Percentiles rank a stretch among this genome's conserved stretches.
Conservation (phyloP, 2,888 invertebrate species). For the Ochropacha duplaris region DNA sequence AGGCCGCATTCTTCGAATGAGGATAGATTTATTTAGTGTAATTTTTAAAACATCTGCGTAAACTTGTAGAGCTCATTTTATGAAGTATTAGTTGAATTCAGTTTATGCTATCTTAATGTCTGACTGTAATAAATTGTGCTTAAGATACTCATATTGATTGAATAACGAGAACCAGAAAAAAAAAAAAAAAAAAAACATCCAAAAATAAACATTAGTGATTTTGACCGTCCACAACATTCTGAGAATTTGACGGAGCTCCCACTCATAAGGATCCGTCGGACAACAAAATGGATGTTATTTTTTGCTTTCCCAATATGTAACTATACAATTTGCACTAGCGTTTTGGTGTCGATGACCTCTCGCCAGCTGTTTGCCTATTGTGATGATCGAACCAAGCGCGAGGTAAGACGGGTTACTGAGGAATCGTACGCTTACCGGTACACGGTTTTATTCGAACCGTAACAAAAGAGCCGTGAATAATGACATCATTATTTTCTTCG, state of each 20-base stretch:
- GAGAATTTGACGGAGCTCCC: constrained; percentile 51
- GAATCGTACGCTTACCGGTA: constrained; percentile 69
- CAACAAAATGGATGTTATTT: constrained; percentile 67
- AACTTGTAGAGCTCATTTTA: background rate
- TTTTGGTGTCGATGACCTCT: constrained; percentile 71
- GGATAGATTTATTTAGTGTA: constrained; percentile 10
- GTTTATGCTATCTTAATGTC: background rate
- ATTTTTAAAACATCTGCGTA: background rate
- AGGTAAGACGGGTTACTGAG: constrained; percentile 66
- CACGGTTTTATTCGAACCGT: constrained; percentile 66
- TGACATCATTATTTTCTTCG: constrained; percentile 71
- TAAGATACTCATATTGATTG: no score
- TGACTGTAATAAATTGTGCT: no score
- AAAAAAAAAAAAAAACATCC: constrained; percentile 41
- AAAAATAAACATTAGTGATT: constrained; percentile 53
- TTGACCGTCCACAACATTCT: constrained; percentile 52
- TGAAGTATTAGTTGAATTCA: background rate
- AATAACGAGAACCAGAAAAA: no score
- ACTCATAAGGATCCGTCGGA: constrained; percentile 55
- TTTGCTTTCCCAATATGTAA: constrained; percentile 68
- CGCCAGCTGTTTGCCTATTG: constrained; percentile 79
- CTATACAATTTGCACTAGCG: constrained; percentile 78
- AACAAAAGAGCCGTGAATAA: constrained; percentile 78
- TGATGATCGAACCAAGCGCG: constrained; percentile 59
- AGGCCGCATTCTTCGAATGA: constrained; percentile 18